Conservation (phyloP, 2,113 vertebrate genomes). For the Atlantisia rogersi region DNA sequence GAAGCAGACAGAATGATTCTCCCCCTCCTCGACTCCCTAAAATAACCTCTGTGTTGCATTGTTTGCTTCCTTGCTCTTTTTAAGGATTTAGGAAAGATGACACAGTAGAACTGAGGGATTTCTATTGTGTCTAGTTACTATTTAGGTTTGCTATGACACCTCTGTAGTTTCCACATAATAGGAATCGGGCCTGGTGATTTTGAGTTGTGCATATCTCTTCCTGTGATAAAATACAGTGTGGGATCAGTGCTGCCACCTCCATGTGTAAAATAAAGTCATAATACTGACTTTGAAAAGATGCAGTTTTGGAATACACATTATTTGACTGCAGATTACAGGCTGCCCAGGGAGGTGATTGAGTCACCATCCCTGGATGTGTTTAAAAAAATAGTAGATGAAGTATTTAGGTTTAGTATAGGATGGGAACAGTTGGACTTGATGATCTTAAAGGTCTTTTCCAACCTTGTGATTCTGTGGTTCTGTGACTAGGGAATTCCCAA, state of each 20-base stretch:
- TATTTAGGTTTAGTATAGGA: no score
- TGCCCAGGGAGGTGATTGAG: no score
- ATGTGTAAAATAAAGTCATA: background rate
- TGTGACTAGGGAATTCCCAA: background rate
- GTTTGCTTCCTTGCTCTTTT: background rate
- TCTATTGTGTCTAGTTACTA: background rate
- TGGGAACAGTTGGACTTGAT: no score
- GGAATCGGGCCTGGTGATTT: background rate
- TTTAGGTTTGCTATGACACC: background rate
- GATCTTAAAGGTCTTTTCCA: no score
- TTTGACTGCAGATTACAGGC: background rate
- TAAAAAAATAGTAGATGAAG: no score
- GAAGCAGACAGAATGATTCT: background rate
- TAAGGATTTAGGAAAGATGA: background rate
- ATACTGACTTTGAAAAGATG: background rate
- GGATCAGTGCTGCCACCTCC: background rate
- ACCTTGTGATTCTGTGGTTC: no score
- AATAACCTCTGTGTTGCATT: background rate
- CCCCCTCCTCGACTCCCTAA: accelerated
- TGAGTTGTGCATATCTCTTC: background rate
- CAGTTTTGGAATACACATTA: background rate
- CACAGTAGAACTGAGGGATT: background rate
- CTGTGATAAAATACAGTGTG: background rate
- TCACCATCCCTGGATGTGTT: no score
- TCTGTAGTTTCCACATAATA: background rate